Evolutionary conservation across 2,113 vertebrate genomes (phyloP).

Genomic region (Saccopteryx leptura): DNA sequence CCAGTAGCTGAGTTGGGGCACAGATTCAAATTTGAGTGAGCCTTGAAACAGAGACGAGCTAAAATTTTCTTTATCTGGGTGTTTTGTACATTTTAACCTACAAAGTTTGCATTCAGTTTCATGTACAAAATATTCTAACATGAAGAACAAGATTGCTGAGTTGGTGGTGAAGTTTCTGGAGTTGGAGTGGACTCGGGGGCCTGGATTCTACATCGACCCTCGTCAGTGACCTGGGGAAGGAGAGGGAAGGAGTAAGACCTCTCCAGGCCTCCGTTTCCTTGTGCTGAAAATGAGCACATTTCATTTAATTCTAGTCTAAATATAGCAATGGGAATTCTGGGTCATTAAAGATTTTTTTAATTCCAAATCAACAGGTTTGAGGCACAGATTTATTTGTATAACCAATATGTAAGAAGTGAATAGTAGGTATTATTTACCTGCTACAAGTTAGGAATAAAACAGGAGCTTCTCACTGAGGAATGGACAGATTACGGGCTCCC

Average conservation of each 20-base stretch:
- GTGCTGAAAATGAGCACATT: not conserved
- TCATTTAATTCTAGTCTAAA: conserved; percentile 14
- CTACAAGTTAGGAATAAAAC: conserved; percentile 1
- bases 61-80: not conserved
- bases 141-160: not conserved
- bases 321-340: conserved; percentile 37
- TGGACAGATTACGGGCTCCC: not conserved
- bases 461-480: conserved; percentile 34
- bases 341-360: conserved; percentile 48
- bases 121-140: not conserved
- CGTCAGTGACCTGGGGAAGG: not conserved
- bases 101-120: not conserved
- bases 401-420: conserved; percentile 57
- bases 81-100: not conserved
- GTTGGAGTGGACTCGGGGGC: not conserved
- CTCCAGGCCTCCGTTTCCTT: not conserved
- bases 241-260: not conserved
- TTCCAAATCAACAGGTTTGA: conserved; percentile 63
- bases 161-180: not conserved
- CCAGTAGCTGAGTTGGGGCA: not conserved
- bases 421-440: conserved; percentile 46
- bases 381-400: conserved; percentile 56
- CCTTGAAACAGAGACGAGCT: not conserved
- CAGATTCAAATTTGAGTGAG: not conserved
- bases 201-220: not conserved